phyloP scores from a whole-genome alignment of 2,113 vertebrate genomes.

The Andinoacara biseriatus region DNA sequence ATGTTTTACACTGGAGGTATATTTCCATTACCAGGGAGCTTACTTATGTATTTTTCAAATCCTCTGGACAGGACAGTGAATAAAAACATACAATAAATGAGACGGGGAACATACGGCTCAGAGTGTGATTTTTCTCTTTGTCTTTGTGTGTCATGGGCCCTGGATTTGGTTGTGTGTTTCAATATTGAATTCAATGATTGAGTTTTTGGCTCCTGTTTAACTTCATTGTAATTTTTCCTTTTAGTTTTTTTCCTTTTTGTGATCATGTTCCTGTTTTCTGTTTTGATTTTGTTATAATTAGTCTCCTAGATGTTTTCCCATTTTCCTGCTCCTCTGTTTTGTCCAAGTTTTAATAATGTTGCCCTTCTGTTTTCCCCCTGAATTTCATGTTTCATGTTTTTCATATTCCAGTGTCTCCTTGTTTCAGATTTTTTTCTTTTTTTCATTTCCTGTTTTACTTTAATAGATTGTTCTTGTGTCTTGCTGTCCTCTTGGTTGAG shows the following conservation, averaged over 20 bases:
- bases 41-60: neutral
- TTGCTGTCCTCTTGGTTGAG: neutral
- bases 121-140: neutral
- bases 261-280: neutral
- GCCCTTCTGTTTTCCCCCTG: neutral
- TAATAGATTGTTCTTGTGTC: neutral
- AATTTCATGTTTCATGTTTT: neutral
- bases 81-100: neutral
- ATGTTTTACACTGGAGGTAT: neutral
- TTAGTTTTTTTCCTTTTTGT: neutral
- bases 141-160: neutral
- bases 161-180: no score
- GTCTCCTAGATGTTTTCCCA: neutral
- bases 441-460: neutral
- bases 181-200: neutral
- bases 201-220: neutral
- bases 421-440: neutral
- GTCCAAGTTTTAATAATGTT: neutral
- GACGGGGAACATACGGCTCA: neutral
- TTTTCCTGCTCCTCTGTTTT: neutral
- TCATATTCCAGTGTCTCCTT: neutral
- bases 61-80: neutral
- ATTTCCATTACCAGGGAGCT: conserved; percentile 5
- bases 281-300: neutral
- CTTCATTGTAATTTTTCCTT: neutral